Conservation (phyloP, 2,113 vertebrate species). For the Neolamprologus modestus region DNA sequence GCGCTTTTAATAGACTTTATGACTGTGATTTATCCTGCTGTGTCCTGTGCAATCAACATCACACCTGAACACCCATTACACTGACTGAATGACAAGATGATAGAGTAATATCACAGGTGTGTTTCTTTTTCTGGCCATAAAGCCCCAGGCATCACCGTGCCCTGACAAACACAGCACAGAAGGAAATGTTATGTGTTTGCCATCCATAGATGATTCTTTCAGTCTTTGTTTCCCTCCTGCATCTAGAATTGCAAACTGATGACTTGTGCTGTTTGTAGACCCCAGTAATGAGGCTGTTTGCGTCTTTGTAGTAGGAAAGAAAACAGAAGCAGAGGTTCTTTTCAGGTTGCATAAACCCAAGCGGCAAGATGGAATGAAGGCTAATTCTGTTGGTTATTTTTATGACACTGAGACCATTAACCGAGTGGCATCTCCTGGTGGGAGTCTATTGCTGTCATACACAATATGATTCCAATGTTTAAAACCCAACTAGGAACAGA, state of each 20-base stretch:
- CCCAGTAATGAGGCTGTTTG: not conserved
- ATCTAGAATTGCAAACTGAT: not conserved
- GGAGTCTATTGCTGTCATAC: not conserved
- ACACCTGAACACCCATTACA: not conserved
- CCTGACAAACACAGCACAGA: not conserved
- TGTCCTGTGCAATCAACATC: not conserved
- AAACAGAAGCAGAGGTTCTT: not conserved
- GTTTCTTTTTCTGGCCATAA: not conserved
- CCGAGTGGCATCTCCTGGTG: not conserved
- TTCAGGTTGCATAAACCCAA: not conserved
- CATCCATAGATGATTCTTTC: not conserved
- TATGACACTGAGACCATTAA: not conserved
- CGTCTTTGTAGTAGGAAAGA: not conserved
- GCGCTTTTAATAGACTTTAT: slow-evolving; percentile 9
- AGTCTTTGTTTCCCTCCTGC: not conserved
- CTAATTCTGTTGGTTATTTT: not conserved
- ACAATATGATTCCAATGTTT: not conserved
- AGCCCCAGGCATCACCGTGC: not conserved
- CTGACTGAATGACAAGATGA: not conserved
- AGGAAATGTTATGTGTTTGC: not conserved
- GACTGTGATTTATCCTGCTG: not conserved
- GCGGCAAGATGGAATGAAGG: not conserved
- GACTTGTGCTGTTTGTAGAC: not conserved
- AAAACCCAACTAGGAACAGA: not conserved
- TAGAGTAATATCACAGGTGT: not conserved